Percentiles rank a stretch among this genome's conserved stretches.
These are phyloP conservation scores for Drosophila antonietae DNA, from an alignment of 2,888 invertebrate genomes.

Conservation along the genomic window DNA sequence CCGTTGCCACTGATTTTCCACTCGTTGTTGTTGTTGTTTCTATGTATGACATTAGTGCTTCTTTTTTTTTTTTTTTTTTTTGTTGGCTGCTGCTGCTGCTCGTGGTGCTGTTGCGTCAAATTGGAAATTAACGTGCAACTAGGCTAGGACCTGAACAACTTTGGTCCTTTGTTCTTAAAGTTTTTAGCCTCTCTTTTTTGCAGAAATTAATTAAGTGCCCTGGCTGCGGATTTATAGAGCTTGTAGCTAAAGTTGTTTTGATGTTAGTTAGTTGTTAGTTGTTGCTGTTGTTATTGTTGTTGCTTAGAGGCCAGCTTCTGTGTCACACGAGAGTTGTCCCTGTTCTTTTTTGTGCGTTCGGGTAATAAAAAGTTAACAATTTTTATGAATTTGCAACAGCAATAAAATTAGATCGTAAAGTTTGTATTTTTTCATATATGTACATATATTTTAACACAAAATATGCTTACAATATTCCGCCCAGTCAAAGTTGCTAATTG, in stretches of 20 bases:
- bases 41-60: conserved; percentile 72
- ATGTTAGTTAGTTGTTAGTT: conserved; percentile 29
- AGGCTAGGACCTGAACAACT: conserved; percentile 62
- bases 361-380: conserved; percentile 46
- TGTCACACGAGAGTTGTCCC: conserved; percentile 56
- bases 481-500: conserved; percentile 63
- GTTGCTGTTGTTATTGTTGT: conserved; percentile 7
- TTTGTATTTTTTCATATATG: conserved; percentile 19
- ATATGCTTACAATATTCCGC: conserved; percentile 34
- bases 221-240: conserved; percentile 68
- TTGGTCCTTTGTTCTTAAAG: conserved; percentile 76
- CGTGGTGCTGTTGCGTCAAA: conserved; percentile 61
- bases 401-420: conserved; percentile 69
- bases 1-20: conserved; percentile 56
- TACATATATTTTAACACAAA: conserved; percentile 27
- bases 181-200: conserved; percentile 47
- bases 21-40: conserved; percentile 38
- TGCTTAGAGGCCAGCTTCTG: conserved; percentile 27
- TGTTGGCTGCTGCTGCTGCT: conserved; percentile 9
- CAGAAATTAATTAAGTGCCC: conserved; percentile 76
- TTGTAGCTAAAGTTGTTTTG: conserved; percentile 63
- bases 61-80: conserved; percentile 6
- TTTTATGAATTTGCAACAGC: conserved; percentile 60
- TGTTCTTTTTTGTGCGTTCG: conserved; percentile 13
- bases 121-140: conserved; percentile 78